Base-by-base conservation (phyloP, 2,888 invertebrate genomes). In the Catotricha subobsoleta region DNA sequence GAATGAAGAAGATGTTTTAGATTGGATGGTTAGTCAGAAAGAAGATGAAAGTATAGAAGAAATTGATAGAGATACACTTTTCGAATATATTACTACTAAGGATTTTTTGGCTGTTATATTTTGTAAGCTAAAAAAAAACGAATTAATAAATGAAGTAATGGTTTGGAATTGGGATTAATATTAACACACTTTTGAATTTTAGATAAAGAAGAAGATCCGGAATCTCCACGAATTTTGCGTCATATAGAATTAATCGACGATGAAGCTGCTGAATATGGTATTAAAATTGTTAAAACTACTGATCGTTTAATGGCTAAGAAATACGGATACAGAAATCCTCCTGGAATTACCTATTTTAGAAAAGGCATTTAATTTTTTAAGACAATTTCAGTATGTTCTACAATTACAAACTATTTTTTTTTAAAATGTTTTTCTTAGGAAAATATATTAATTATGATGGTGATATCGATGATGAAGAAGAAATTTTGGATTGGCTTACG, bases 231-330 rank as follows among this genome's bases (percentile, higher is more conserved):
- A 54, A 72, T 86, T 40, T 66, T 87, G n/a, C 68, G 87, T 44
- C 86, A 88, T 55, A 72, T 90, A 44, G 90, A 90, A 60, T 60
- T 88, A 38, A 91, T 90, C 49, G 91, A 91, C 51, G 88, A 90
- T 51, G 90, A 91, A 65, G 88, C 88, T 15, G 68, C 79, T 9
- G 88, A 90, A 58, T 91, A 88, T 59, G 90, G 90, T 41, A 90
- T 91, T 45, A 81, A 83, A 64, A 74, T 91, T 47, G 84, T 84
- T 0, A 84, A 90, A 65, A 83, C 83, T 67, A 74, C 72, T 51
- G 91, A 91, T 60, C 71, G 78, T 15, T 62, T 91, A 25, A 91
- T 91, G 86, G 90, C 88, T 2, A 91, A 91, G 58, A 91, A 91
- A 56, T 91, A 84, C 58, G 90, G 90, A 1, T 87, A 73, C 54